Evolutionary conservation across 1,140 invertebrate genomes (phyloP).

Genomic region (Cotesia chilonis): DNA sequence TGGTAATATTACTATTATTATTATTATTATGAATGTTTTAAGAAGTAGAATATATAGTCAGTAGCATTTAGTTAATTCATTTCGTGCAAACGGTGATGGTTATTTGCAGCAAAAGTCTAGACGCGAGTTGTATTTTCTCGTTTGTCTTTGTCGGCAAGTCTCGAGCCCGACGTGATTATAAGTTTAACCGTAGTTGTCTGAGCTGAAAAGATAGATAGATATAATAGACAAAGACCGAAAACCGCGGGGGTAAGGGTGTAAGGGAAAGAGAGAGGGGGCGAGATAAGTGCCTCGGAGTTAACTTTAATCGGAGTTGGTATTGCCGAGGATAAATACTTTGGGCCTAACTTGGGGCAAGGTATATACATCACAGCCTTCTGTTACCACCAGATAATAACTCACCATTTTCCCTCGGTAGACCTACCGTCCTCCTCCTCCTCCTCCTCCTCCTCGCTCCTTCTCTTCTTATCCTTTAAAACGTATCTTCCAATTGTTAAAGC

Average conservation of each 20-base stretch:
- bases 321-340: conserved; percentile 33
- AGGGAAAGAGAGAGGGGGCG: no score
- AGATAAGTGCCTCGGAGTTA: no score
- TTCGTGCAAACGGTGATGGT: conserved; percentile 1
- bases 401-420: conserved; percentile 33
- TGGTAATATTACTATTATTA: conserved; percentile 11
- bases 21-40: no score
- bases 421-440: conserved; percentile 24
- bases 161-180: conserved; percentile 10
- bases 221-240: no score
- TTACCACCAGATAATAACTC: conserved; percentile 52
- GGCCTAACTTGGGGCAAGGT: conserved; percentile 9
- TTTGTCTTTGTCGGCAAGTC: conserved; percentile 11
- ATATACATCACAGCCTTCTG: conserved; percentile 41
- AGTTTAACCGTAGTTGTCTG: background rate
- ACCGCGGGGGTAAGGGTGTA: background rate
- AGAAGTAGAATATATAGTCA: no score
- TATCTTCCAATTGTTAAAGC: background rate
- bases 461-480: no score
- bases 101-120: background rate
- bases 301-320: conserved; percentile 36
- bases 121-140: background rate
- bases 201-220: background rate
- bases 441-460: background rate
- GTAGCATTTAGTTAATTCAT: conserved; percentile 8